Percentiles rank a stretch among this genome's conserved stretches.
phyloP scores from a whole-genome alignment of 2,113 vertebrate species.

The Pica pica region DNA sequence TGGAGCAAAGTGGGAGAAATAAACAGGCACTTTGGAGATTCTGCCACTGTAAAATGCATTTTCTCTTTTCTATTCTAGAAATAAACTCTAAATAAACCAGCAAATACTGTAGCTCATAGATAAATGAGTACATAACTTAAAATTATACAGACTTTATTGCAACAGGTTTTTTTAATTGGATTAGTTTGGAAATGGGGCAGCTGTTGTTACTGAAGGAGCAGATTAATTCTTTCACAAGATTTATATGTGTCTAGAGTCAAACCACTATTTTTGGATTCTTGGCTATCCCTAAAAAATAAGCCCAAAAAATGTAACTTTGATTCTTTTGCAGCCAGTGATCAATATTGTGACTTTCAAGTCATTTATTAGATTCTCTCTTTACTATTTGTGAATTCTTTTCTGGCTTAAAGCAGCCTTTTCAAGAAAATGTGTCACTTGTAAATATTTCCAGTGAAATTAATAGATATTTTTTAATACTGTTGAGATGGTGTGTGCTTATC shows the following conservation, averaged over 20 bases:
- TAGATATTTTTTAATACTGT: conserved; percentile 21
- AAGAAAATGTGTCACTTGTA: conserved; percentile 1
- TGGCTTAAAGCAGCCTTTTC: neutral
- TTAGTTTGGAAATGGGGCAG: neutral
- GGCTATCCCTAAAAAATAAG: neutral
- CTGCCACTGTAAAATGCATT: neutral
- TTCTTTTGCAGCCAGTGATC: neutral
- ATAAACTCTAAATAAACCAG: neutral
- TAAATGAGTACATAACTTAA: neutral
- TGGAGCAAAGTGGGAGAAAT: neutral
- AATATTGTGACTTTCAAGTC: neutral
- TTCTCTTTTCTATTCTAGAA: neutral
- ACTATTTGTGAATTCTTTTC: neutral
- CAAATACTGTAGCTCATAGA: neutral
- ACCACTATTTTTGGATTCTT: neutral
- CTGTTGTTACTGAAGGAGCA: neutral
- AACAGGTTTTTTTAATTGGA: neutral
- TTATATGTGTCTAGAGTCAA: neutral
- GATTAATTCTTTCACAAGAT: neutral
- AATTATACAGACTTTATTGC: neutral
- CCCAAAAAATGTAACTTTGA: neutral
- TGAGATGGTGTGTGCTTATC: neutral
- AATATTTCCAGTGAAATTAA: conserved; percentile 27
- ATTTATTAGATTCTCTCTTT: neutral
- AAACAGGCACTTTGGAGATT: neutral